Percentiles rank a stretch among this genome's conserved stretches.
Evolutionary conservation across 2,888 invertebrate genomes (phyloP).

Genomic region (Dynastes hyllus): DNA sequence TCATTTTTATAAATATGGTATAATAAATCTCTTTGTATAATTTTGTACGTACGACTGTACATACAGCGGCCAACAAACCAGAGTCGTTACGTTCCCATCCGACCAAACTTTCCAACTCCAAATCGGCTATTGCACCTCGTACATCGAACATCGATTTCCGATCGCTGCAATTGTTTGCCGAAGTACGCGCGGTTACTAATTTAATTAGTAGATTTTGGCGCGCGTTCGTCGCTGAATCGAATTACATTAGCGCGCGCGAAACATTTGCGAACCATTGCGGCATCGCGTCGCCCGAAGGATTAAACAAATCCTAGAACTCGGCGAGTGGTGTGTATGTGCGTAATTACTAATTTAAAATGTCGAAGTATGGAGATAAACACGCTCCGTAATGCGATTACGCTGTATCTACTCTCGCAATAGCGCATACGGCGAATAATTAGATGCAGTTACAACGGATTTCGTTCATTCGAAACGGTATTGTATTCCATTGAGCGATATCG

Average conservation of each 20-base stretch:
- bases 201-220: slow-evolving; percentile 29
- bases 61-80: background rate
- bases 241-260: background rate
- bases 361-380: background rate
- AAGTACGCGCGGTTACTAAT: slow-evolving; percentile 24
- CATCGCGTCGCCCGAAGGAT: background rate
- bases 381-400: too few species aligned
- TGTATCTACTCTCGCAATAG: too few species aligned
- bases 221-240: slow-evolving; percentile 2
- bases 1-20: too few species aligned
- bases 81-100: background rate
- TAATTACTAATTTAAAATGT: slow-evolving; percentile 20
- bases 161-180: slow-evolving; percentile 13
- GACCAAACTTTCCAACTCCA: background rate
- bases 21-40: too few species aligned
- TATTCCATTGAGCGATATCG: too few species aligned
- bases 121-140: background rate
- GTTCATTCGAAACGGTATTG: too few species aligned
- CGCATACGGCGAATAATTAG: too few species aligned
- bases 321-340: background rate
- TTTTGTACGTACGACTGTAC: too few species aligned
- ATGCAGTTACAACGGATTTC: too few species aligned
- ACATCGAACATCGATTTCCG: slow-evolving; percentile 8
- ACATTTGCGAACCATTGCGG: background rate
- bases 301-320: background rate